phyloP scores from a whole-genome alignment of 2,797 vertebrate genomes.

The Malurus splendens region DNA sequence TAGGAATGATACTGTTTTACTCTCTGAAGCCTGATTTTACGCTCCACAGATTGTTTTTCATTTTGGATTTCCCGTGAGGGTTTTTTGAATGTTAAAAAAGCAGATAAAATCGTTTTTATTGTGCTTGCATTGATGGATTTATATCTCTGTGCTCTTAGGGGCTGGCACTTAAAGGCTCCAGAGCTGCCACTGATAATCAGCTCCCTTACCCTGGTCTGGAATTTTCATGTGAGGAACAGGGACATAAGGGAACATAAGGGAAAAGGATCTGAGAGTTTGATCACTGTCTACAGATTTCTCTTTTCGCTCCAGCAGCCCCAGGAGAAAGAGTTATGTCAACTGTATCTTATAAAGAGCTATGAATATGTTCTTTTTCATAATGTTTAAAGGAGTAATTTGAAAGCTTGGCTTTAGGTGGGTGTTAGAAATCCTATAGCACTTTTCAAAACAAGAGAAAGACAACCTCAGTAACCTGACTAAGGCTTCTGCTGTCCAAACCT shows the following conservation, averaged over 20 bases:
- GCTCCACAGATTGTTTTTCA: neutral
- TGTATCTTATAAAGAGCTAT: conserved; percentile 18
- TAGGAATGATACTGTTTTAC: conserved; percentile 3
- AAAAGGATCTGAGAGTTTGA: conserved; percentile 7
- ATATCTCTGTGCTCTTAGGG: neutral
- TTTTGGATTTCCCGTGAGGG: conserved; percentile 22
- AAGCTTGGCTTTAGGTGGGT: conserved; percentile 40
- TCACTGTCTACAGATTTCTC: neutral
- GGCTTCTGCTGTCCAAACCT: conserved; percentile 15
- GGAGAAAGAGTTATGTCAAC: conserved; percentile 43
- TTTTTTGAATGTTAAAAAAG: neutral
- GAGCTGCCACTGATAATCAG: conserved; percentile 8
- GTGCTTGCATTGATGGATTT: conserved; percentile 13
- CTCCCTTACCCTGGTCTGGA: neutral
- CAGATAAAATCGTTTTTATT: conserved; percentile 34
- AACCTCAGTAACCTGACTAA: conserved; percentile 40
- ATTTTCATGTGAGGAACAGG: neutral
- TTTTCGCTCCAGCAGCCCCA: neutral
- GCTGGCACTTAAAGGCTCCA: neutral
- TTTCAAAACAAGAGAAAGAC: conserved; percentile 52
- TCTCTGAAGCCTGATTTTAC: neutral
- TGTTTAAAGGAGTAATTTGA: conserved; percentile 40
- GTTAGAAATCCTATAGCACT: conserved; percentile 49
- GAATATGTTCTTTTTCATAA: conserved; percentile 28
- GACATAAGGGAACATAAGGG: neutral